Evolutionary conservation across 2,113 vertebrate genomes (phyloP).

Genomic region (Lethenteron camtschaticum): DNA sequence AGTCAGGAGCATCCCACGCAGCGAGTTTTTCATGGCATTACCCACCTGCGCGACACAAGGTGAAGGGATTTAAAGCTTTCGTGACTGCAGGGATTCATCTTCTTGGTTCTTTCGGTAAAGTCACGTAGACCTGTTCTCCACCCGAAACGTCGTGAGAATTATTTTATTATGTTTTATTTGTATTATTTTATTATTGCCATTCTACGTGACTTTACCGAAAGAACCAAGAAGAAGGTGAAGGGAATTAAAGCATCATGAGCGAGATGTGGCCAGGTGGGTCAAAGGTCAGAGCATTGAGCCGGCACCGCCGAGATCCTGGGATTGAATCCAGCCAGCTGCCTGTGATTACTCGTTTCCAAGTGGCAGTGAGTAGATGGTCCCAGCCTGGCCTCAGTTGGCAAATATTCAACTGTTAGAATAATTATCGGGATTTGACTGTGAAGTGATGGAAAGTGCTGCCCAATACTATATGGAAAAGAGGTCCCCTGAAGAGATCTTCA

Average conservation of each 20-base stretch:
- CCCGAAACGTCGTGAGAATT: too few species aligned
- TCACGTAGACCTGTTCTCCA: too few species aligned
- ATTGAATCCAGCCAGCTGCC: neutral
- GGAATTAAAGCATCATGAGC: neutral
- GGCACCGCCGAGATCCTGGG: conserved; percentile 7
- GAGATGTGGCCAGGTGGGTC: neutral
- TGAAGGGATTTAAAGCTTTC: neutral
- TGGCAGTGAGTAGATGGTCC: neutral
- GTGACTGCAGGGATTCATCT: too few species aligned
- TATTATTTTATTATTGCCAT: too few species aligned
- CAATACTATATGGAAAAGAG: too few species aligned
- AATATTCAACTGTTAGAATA: too few species aligned
- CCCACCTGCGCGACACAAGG: conserved; percentile 37
- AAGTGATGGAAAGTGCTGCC: too few species aligned
- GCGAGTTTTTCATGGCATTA: conserved; percentile 82
- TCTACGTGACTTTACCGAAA: too few species aligned
- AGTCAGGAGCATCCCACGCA: conserved; percentile 62
- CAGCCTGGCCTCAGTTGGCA: neutral
- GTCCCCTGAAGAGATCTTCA: too few species aligned
- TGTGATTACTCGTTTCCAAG: neutral
- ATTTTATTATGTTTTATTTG: neutral
- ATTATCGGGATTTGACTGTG: too few species aligned
- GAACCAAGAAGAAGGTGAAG: neutral
- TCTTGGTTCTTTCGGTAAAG: too few species aligned
- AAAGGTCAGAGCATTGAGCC: neutral